Conservation (phyloP, 2,113 vertebrate genomes). For the Okapia johnstoni region DNA sequence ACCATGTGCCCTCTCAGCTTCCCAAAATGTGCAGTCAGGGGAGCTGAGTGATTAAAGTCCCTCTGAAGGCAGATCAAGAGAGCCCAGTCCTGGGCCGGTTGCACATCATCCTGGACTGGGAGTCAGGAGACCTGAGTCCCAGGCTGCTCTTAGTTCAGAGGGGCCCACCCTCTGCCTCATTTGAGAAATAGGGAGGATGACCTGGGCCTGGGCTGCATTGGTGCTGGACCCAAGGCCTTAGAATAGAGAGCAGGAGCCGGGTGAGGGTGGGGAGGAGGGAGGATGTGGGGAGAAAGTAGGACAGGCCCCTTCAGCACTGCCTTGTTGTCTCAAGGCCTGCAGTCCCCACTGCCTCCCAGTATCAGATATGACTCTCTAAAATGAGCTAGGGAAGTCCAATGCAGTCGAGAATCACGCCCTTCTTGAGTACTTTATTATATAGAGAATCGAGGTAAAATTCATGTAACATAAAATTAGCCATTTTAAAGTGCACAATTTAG, state of each 20-base stretch:
- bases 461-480: neutral
- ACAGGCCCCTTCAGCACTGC: too few species aligned
- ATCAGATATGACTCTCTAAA: neutral
- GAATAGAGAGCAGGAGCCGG: too few species aligned
- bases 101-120: neutral
- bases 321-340: neutral
- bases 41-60: neutral
- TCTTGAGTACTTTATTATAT: neutral
- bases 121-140: neutral
- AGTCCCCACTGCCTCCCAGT: neutral
- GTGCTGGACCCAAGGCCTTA: neutral
- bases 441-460: neutral
- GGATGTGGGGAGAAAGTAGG: neutral
- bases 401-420: neutral
- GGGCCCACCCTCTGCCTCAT: neutral
- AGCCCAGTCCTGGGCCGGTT: neutral
- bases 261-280: fast-evolving
- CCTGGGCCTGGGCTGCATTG: too few species aligned
- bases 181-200: neutral
- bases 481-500: neutral
- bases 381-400: neutral
- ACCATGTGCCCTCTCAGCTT: neutral
- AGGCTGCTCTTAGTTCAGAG: neutral
- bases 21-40: neutral
- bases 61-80: neutral